Base-by-base conservation (phyloP, 2,113 vertebrate genomes). In the Cyprichromis sp. region DNA sequence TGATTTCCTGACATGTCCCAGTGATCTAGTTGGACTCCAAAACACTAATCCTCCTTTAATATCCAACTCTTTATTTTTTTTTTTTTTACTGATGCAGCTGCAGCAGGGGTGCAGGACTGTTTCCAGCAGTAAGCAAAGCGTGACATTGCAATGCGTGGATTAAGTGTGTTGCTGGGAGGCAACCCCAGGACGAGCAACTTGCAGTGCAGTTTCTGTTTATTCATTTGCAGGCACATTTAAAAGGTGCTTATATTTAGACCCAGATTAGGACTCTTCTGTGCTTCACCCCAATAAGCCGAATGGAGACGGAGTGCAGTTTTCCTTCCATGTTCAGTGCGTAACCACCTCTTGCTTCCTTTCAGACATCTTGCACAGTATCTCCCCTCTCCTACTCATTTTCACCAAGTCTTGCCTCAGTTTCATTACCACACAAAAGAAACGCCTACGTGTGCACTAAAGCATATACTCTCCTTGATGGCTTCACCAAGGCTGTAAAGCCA, bases 371-470 rank as follows among this genome's bases (percentile, higher is more conserved):
- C 54, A 63, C 87, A 53, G 24, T 3, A 78, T 57, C 38, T 66
- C 29, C 21, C 26, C 68, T 85, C 66, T 85, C 82, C 76, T 83
- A 68, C 76, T 93, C 83, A 17, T 82, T 85, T 89, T 82, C 78
- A 80, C 53, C 36, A 59, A 82, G 76, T 91, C 86, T 87, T 42
- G 50, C 83, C 53, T 89, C 86, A 80, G 14, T 89, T 93, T 90
- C 90, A 93, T 92, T 92, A 90, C 84, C 55, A 9, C 89, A 90
- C 89, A 91, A 90, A 88, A 87, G 90, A 87, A 91, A 89, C 59
- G 83, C 88, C 93, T 83, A 84, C 85, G 42, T 93, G 85, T 26
- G 88, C 92, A 80, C 24, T 82, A 80, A 88, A 81, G 79, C 85
- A 45, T 50, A 45, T 55, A 50, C 88, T 79, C 78, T 63, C 54